Conservation (phyloP, 2,797 vertebrate species). For the Austrolebias charrua region DNA sequence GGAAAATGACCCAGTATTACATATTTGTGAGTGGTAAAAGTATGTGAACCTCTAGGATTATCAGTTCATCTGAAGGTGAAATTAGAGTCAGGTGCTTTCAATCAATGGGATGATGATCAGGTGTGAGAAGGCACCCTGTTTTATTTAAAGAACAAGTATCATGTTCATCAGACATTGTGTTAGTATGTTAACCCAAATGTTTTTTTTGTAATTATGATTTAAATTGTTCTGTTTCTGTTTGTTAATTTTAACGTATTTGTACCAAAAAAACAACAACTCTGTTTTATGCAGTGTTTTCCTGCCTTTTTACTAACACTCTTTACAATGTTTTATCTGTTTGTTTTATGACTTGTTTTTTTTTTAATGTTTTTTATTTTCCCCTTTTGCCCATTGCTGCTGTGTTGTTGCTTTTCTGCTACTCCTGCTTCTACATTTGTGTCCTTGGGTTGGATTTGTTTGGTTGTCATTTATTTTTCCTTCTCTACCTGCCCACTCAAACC, state of each 20-base stretch:
- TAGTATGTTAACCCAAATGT: too few species aligned
- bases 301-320: conserved; percentile 15
- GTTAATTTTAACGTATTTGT: not conserved
- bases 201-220: not conserved
- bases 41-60: too few species aligned
- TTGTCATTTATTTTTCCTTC: conserved; percentile 11
- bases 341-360: conserved; percentile 6
- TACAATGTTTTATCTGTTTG: conserved; percentile 9
- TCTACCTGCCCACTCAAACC: conserved; percentile 43
- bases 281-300: conserved; percentile 9
- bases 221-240: not conserved
- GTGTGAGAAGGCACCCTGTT: too few species aligned
- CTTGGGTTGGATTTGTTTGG: conserved; percentile 32
- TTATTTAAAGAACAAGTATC: too few species aligned
- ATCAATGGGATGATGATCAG: too few species aligned
- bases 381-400: conserved; percentile 36
- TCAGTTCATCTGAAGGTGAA: too few species aligned
- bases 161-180: too few species aligned
- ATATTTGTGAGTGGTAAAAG: too few species aligned
- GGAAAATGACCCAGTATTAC: too few species aligned
- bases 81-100: too few species aligned
- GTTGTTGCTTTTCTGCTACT: conserved; percentile 31
- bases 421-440: conserved; percentile 23
- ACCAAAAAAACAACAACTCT: not conserved
- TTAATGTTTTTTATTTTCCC: conserved; percentile 24